Base-by-base conservation (phyloP, 2,797 vertebrate species). In the Scleropages formosus region DNA sequence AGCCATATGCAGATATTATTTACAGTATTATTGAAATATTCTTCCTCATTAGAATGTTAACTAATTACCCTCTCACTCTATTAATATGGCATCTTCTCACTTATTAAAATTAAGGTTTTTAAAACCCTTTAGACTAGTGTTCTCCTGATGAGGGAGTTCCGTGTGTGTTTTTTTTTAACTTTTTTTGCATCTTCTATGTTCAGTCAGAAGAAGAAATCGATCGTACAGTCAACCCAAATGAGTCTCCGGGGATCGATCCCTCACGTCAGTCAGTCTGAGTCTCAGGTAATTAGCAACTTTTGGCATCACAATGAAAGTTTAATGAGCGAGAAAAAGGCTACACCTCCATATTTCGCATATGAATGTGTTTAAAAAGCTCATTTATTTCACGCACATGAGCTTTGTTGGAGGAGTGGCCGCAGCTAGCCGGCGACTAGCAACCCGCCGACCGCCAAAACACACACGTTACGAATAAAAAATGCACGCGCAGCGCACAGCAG, bases 381-480 rank as follows among this genome's bases (percentile, higher is more conserved):
- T 39, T 39, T 39, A 39, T 39, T 39, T 39, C 31, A 39, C 6
- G 31, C 20, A 72, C 44, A 60, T 24, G 60, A 61, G 53, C 68
- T 39, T 9, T 74, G 1, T 47, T 10, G 46, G 26, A 76, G 75
- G 75, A 76, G 66, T 76, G 58, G 74, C n/a, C n/a, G n/a, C 69
- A 39, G 69, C 47, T 56, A 27, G 53, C 70, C 31, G 31, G n/a
- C n/a, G n/a, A 39, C n/a, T 62, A 46, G 66, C 75, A 49, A 76
- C 65, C 59, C 39, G 27, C 16, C 47, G 46, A 24, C 63, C 24
- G 18, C 46, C 20, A 16, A 46, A 49, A 8, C 31, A 56, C 53
- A 56, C 18, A 56, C 53, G n/a, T n/a, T 18, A 11, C 9, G 11
- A 18, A 12, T 67, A 15, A 72, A 76, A 64, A 64, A 59, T 56